phyloP scores from a whole-genome alignment of 2,888 invertebrate species.

The Arrhopalites spinosus region DNA sequence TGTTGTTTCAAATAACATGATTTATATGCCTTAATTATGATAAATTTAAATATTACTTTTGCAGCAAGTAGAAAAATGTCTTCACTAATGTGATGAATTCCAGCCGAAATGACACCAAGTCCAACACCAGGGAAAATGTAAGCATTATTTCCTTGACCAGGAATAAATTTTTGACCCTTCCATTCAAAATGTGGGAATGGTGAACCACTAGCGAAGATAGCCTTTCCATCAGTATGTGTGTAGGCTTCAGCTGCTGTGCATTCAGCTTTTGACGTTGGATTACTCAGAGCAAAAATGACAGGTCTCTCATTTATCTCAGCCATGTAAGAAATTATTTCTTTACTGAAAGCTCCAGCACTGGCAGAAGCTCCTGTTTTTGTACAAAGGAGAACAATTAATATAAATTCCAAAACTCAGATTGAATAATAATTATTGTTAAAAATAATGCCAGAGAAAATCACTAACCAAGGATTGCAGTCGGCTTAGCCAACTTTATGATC shows the following conservation, averaged over 20 bases:
- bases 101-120: slow-evolving; percentile 88
- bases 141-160: slow-evolving; percentile 97
- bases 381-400: too few relatives aligned
- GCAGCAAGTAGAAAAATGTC: slow-evolving; percentile 93
- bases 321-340: slow-evolving; percentile 65
- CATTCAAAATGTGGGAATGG: slow-evolving; percentile 86
- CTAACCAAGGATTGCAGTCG: slow-evolving; percentile 87
- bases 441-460: slow-evolving; percentile 29
- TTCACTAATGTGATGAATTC: slow-evolving; percentile 91
- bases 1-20: slow-evolving; percentile 4
- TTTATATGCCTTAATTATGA: background rate
- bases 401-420: background rate
- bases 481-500: slow-evolving; percentile 78
- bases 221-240: slow-evolving; percentile 76
- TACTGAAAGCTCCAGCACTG: slow-evolving; percentile 34
- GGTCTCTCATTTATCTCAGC: slow-evolving; percentile 79
- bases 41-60: slow-evolving; percentile 33
- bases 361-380: slow-evolving; percentile 37
- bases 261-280: slow-evolving; percentile 97
- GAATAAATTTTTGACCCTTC: slow-evolving; percentile 78
- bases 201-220: slow-evolving; percentile 93
- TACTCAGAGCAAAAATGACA: slow-evolving; percentile 95
- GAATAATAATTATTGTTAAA: background rate
- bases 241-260: slow-evolving; percentile 97
- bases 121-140: slow-evolving; percentile 97